These are phyloP conservation scores for Numida meleagris DNA, from an alignment of 2,113 vertebrate genomes.

Conservation along the genomic window DNA sequence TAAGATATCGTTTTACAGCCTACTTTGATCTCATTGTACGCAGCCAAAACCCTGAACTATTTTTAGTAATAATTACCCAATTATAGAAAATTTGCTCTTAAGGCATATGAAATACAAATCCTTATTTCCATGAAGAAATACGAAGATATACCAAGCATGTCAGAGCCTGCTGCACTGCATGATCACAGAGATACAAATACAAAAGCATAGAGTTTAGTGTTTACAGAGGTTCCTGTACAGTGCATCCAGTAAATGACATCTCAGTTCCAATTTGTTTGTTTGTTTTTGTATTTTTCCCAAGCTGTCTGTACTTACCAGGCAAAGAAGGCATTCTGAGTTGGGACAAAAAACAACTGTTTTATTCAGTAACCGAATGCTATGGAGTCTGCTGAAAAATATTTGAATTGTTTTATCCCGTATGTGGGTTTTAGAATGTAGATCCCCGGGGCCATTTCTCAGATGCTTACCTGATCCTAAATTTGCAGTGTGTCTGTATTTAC, in stretches of 20 bases:
- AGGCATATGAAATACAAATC: neutral
- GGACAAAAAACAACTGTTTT: neutral
- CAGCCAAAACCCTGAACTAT: neutral
- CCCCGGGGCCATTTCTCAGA: neutral
- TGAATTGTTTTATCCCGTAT: neutral
- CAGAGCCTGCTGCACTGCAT: neutral
- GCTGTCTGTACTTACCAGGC: neutral
- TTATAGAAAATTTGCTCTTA: neutral
- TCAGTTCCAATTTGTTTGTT: neutral
- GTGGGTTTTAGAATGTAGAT: neutral
- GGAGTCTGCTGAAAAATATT: neutral
- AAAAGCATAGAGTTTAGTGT: neutral
- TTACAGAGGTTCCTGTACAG: neutral
- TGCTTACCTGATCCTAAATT: neutral
- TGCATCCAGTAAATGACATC: neutral
- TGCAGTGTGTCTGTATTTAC: neutral
- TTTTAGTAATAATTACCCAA: neutral
- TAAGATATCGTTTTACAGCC: neutral
- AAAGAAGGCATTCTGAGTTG: neutral
- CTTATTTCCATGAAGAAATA: neutral
- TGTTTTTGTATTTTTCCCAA: neutral
- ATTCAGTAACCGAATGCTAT: neutral
- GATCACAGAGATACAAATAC: neutral
- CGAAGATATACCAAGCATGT: neutral
- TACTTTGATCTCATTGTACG: neutral